Percentiles rank a stretch among this genome's conserved stretches.
These are phyloP conservation scores for Rhagologus leucostigma DNA, from an alignment of 2,113 vertebrate species.

Conservation along the genomic window DNA sequence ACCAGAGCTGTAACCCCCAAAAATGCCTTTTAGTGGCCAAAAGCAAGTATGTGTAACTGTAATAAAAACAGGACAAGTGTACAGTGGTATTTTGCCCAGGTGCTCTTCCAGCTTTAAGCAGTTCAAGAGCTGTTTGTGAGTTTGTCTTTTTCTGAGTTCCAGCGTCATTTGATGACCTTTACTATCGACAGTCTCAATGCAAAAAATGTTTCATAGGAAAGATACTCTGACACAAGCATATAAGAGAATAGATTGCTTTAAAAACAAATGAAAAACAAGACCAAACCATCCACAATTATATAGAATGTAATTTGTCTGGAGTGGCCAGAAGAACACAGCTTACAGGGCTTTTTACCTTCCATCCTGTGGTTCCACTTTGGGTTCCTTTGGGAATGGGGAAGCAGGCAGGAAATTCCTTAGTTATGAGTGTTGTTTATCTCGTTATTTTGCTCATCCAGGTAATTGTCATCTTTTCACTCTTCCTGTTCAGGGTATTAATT, in stretches of 20 bases:
- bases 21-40: not conserved
- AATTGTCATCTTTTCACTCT: constrained; percentile 8
- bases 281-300: not conserved
- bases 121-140: not conserved
- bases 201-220: not conserved
- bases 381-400: constrained; percentile 10
- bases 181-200: not conserved
- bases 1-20: not conserved
- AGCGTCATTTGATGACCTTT: not conserved
- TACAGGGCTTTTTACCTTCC: not conserved
- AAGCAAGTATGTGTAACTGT: not conserved
- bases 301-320: not conserved
- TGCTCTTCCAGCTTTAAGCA: not conserved
- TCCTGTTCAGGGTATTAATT: constrained; percentile 18
- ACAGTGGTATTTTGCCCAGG: not conserved
- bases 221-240: not conserved
- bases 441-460: constrained; percentile 9
- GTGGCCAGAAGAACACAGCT: not conserved
- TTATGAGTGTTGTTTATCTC: constrained; percentile 22
- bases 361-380: not conserved
- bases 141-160: not conserved
- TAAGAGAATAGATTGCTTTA: not conserved
- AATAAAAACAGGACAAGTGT: not conserved
- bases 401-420: constrained; percentile 36
- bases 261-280: not conserved